These are phyloP conservation scores for Pheosia tremula DNA, from an alignment of 2,888 invertebrate species.

Conservation along the genomic window DNA sequence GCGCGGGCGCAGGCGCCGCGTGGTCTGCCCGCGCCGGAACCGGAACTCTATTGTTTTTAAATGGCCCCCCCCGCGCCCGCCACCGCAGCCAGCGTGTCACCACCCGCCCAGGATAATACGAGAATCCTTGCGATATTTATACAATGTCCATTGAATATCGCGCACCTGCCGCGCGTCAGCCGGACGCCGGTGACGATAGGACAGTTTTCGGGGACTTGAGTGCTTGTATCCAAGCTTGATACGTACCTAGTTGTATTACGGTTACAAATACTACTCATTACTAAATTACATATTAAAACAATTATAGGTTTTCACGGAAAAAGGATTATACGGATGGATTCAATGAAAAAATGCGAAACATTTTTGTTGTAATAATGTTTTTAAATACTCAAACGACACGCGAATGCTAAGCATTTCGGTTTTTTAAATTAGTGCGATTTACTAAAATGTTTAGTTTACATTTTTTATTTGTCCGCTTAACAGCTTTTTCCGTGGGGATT, in stretches of 20 bases:
- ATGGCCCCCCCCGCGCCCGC: constrained; percentile 17
- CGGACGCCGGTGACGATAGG: not conserved
- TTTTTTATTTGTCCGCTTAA: not conserved
- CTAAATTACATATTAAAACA: too few relatives aligned
- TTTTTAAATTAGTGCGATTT: not conserved
- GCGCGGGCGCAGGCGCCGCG: constrained; percentile 47
- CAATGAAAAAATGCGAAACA: not conserved
- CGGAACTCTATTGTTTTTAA: constrained; percentile 63
- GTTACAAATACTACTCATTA: too few relatives aligned
- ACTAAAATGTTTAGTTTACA: not conserved
- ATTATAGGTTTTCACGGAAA: too few relatives aligned
- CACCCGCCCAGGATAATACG: not conserved
- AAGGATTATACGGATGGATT: not conserved
- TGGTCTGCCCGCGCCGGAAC: constrained; percentile 57
- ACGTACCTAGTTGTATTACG: not conserved
- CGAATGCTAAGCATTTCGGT: not conserved
- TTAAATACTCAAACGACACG: not conserved
- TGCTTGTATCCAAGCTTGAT: not conserved
- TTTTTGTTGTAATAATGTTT: not conserved
- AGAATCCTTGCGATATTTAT: constrained; percentile 31
- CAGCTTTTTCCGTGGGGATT: not conserved
- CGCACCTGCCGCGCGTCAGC: constrained; percentile 38
- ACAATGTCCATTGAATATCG: constrained; percentile 17
- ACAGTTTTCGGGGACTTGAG: too few relatives aligned
- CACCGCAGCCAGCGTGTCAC: constrained; percentile 24